phyloP scores from a whole-genome alignment of 2,888 invertebrate species.

The Molanna angustata region DNA sequence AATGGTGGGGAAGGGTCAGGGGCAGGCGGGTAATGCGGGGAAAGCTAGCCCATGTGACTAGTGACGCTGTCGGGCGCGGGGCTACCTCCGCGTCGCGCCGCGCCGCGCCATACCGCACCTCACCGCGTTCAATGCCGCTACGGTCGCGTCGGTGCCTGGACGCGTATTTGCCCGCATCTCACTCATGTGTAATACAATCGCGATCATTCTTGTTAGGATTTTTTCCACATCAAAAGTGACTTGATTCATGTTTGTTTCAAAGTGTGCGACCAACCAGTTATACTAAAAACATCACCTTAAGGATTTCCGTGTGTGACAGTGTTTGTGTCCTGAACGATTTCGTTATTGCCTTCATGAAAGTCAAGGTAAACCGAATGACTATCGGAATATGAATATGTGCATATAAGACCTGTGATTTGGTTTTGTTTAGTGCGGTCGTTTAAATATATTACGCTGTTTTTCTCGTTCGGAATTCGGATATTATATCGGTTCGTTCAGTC shows the following conservation, averaged over 20 bases:
- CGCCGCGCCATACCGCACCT: constrained; percentile 17
- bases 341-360: constrained; percentile 25
- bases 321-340: no score
- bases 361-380: constrained; percentile 26
- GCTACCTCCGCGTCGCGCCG: constrained; percentile 4
- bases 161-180: not conserved
- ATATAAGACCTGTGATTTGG: constrained; percentile 1
- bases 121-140: constrained; percentile 13
- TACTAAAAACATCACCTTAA: no score
- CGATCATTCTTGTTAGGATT: constrained; percentile 1
- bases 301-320: no score
- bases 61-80: constrained; percentile 11
- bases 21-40: constrained; percentile 30
- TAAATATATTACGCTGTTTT: no score
- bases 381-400: constrained; percentile 14
- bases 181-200: constrained; percentile 9
- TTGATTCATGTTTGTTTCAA: not conserved
- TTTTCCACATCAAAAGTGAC: not conserved
- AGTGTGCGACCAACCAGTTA: no score
- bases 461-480: no score
- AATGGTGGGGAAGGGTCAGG: no score
- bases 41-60: constrained; percentile 16
- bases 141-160: constrained; percentile 3
- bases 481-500: no score
- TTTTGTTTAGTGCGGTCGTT: no score